These are phyloP conservation scores for Parapristionchus giblindavisi DNA, from an alignment of 2,888 invertebrate species.

Conservation along the genomic window DNA sequence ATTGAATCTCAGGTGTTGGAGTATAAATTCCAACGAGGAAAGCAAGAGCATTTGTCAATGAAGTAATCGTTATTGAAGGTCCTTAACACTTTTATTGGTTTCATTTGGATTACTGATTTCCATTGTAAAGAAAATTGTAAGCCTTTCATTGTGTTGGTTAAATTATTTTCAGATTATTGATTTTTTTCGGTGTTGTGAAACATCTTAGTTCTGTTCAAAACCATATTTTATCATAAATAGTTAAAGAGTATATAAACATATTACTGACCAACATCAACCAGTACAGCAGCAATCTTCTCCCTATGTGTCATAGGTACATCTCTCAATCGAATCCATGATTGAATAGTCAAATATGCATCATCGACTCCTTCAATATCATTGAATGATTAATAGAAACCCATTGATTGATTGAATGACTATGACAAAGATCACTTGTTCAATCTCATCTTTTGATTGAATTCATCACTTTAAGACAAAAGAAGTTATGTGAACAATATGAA, in stretches of 20 bases:
- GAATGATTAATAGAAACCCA: too few relatives aligned
- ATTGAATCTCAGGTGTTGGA: conserved; percentile 89
- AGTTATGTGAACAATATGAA: too few relatives aligned
- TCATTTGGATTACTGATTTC: too few relatives aligned
- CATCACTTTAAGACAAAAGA: too few relatives aligned
- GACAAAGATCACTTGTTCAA: too few relatives aligned
- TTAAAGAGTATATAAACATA: neutral
- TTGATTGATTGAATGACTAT: too few relatives aligned
- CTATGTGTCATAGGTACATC: conserved; percentile 30
- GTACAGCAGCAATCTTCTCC: conserved; percentile 28
- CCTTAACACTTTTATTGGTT: too few relatives aligned
- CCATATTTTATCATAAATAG: neutral
- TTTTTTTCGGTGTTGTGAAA: neutral
- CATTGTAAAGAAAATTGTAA: neutral
- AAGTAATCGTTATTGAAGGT: conserved; percentile 93
- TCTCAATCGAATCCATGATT: conserved; percentile 58
- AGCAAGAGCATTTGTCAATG: conserved; percentile 79
- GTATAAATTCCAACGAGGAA: conserved; percentile 83
- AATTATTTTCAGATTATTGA: neutral
- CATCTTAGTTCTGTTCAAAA: neutral
- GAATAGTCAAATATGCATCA: conserved; percentile 65
- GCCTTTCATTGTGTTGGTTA: neutral
- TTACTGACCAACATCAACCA: conserved; percentile 28
- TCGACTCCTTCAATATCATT: conserved; percentile 54
- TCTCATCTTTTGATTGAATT: too few relatives aligned